A percentile compares a stretch with the other conserved stretches of the same genome.
Conservation (phyloP, 2,888 invertebrate genomes). For the Melanostoma scalare region DNA sequence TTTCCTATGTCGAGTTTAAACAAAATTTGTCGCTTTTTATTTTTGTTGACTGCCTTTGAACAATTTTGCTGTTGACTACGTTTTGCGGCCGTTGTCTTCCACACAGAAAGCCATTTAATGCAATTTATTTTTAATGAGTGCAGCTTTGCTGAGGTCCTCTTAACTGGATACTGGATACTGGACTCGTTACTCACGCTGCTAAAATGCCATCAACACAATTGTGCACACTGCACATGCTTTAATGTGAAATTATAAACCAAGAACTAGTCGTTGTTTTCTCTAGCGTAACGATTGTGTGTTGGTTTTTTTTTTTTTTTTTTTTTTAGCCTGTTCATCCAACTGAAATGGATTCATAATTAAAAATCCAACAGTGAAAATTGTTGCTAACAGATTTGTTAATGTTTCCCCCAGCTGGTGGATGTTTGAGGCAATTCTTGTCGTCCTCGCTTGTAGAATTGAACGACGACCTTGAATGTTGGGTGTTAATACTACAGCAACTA, state of each 20-base stretch:
- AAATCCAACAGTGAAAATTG: slow-evolving; percentile 50
- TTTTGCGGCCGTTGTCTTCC: slow-evolving; percentile 24
- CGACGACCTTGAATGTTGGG: slow-evolving; percentile 5
- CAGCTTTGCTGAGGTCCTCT: slow-evolving; percentile 25
- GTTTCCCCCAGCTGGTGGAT: slow-evolving; percentile 11
- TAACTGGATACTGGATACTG: not conserved
- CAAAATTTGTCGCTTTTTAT: not conserved
- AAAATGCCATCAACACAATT: slow-evolving; percentile 17
- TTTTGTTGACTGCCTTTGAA: slow-evolving; percentile 20
- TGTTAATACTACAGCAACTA: slow-evolving; percentile 3
- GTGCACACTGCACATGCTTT: not conserved
- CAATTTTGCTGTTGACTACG: slow-evolving; percentile 20
- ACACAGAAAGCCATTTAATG: slow-evolving; percentile 47
- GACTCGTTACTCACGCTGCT: slow-evolving; percentile 11
- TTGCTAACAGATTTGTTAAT: slow-evolving; percentile 50
- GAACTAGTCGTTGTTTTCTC: slow-evolving; percentile 44
- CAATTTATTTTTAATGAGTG: slow-evolving; percentile 62
- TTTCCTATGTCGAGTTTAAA: not conserved
- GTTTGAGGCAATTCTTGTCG: slow-evolving; percentile 21
- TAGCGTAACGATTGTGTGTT: slow-evolving; percentile 18
- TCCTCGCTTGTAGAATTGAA: slow-evolving; percentile 2
- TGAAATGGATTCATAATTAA: slow-evolving; percentile 63
- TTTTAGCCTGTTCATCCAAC: slow-evolving; percentile 35
- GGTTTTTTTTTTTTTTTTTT: not conserved
- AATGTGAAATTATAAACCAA: slow-evolving; percentile 28